A percentile compares a stretch with the other conserved stretches of the same genome.
Conservation (phyloP, 2,797 vertebrate genomes). For the Halcyon smyrnensis region DNA sequence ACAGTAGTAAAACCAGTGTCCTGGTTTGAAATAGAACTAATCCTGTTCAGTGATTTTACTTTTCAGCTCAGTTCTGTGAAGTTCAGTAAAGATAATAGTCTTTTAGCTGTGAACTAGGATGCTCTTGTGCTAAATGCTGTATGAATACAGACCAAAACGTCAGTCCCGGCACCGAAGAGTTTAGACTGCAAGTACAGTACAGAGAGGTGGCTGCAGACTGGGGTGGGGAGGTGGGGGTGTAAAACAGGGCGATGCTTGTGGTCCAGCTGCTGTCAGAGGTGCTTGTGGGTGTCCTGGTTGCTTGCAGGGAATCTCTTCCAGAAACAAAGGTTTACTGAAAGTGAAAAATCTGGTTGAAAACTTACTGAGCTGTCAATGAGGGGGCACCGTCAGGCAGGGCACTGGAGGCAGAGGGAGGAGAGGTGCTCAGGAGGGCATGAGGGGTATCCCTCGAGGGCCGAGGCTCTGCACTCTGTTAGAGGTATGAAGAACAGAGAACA, state of each 20-base stretch:
- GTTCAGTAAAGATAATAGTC: neutral
- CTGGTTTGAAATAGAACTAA: too few species aligned
- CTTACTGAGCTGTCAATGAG: neutral
- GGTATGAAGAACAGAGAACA: neutral
- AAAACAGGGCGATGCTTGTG: neutral
- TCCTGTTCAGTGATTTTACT: too few species aligned
- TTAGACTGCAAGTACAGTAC: neutral
- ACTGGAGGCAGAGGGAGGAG: neutral
- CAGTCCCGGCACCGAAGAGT: neutral
- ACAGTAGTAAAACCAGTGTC: neutral
- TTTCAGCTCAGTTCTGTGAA: too few species aligned
- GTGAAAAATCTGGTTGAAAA: neutral
- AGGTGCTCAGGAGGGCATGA: neutral
- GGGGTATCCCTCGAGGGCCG: rapidly evolving
- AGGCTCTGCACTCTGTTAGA: too few species aligned
- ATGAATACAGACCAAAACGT: neutral
- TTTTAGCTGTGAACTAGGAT: neutral
- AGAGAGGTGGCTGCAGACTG: neutral
- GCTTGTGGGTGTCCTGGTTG: neutral
- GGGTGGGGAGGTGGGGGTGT: too few species aligned
- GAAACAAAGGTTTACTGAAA: neutral
- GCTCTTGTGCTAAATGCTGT: neutral
- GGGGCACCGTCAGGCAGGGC: neutral
- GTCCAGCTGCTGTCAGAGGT: neutral
- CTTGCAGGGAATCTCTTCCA: neutral